These are phyloP conservation scores for Lucilia cuprina DNA, from an alignment of 1,140 invertebrate species.

Conservation along the genomic window DNA sequence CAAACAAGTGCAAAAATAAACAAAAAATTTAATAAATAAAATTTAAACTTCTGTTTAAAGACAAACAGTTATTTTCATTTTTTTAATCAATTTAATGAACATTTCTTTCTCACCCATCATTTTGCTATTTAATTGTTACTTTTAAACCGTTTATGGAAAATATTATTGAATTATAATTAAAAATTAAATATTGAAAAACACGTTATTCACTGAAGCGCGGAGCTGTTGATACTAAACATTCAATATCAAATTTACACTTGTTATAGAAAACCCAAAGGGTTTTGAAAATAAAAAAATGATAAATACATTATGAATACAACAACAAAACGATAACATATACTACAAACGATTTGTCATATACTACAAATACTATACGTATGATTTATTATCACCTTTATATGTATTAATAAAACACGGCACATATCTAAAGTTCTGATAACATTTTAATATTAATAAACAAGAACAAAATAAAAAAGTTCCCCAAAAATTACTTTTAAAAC, in stretches of 20 bases:
- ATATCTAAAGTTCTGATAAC: not conserved
- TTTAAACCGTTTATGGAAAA: not conserved
- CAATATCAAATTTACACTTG: not conserved
- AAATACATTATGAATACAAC: not conserved
- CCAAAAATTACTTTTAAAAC: too few relatives aligned
- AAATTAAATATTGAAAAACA: not conserved
- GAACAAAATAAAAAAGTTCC: too few relatives aligned
- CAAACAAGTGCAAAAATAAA: not conserved
- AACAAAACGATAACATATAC: not conserved
- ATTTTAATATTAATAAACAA: not conserved
- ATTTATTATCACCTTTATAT: not conserved
- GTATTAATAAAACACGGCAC: not conserved
- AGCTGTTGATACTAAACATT: not conserved
- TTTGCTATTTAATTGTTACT: not conserved
- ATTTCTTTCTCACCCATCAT: not conserved
- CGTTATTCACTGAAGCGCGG: not conserved
- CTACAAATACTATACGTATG: not conserved
- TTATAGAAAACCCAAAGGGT: not conserved
- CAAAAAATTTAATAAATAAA: not conserved
- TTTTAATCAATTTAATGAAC: not conserved
- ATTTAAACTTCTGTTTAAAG: not conserved
- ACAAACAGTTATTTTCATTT: not conserved
- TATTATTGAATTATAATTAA: not conserved
- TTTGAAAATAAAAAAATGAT: not conserved
- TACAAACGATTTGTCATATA: not conserved